Evolutionary conservation across 2,113 vertebrate species (phyloP), one percentile per base, ranked within the genome.

Genomic region (Podarcis raffonei): DNA sequence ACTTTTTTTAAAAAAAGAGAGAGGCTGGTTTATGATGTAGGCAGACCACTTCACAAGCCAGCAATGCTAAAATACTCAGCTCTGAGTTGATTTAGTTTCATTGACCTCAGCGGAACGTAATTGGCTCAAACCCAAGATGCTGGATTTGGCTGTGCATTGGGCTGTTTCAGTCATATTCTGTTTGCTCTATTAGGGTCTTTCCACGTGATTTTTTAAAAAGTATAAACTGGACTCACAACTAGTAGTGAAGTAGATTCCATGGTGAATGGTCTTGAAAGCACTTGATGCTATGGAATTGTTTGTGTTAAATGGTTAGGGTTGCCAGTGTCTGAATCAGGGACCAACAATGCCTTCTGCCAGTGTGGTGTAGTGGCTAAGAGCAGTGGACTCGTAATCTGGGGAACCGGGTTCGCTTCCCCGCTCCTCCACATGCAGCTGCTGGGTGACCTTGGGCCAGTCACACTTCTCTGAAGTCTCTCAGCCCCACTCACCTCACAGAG

Each of bases 41-140:
- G 35, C 78, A 81, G 48, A 27, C 53, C 48, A 87, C 32, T 81
- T 81, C 59, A 35, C 32, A 39, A 74, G 32, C 78, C 27, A 81
- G 20, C 86, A 20, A 74, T 23, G 32, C 23, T 87, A 81, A 87
- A 87, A 81, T 74, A 87, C 86, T 87, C 48, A n/a, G 27, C 79
- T 74, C 25, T 59, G 53, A 87, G 68, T 62, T 81, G 69, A 81
- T 87, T 87, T 87, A 74, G 79, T 81, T 81, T 75, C 86, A 87
- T 87, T 81, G 68, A 72, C 53, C 86, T 87, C 78, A 87, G 68
- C 1, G 9, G 25, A 87, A 72, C 68, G 59, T 59, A 87, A 81
- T 30, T 87, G 69, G 86, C 35, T 74, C 20, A 81, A 81, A 72
- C 25, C 53, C 42, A 87, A 30, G 69, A 27, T 18, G 27, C 8